These are phyloP conservation scores for Drosophila pseudotakahashii DNA, from an alignment of 2,888 invertebrate species.

Conservation along the genomic window DNA sequence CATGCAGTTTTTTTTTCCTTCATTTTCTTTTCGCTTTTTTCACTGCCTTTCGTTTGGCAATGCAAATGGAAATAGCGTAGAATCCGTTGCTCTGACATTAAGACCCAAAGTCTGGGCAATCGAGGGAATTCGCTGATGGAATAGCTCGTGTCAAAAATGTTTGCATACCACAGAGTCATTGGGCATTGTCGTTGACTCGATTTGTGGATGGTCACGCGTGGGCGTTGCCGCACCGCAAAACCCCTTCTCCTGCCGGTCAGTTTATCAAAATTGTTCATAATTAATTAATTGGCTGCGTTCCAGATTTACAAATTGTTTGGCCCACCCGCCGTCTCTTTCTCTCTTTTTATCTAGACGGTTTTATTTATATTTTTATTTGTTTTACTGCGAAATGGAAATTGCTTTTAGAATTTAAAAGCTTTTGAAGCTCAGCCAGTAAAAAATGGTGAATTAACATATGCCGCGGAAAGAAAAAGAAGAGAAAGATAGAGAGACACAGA, in stretches of 20 bases:
- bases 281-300: conserved; percentile 84
- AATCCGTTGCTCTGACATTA: conserved; percentile 53
- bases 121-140: conserved; percentile 22
- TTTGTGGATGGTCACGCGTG: conserved; percentile 54
- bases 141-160: conserved; percentile 63
- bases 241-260: conserved; percentile 52
- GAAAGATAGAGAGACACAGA: conserved; percentile 15
- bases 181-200: conserved; percentile 24
- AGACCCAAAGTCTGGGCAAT: conserved; percentile 15
- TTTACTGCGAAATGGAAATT: conserved; percentile 73
- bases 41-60: conserved; percentile 40
- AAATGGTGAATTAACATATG: conserved; percentile 64
- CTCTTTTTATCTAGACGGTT: conserved; percentile 7
- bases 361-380: conserved; percentile 44
- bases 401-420: conserved; percentile 60
- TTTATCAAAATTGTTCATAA: conserved; percentile 81
- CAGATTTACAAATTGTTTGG: conserved; percentile 80
- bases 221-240: conserved; percentile 45
- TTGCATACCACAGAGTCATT: conserved; percentile 53
- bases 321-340: conserved; percentile 22
- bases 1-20: conserved; percentile 59
- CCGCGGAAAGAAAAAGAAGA: conserved; percentile 21
- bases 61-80: conserved; percentile 74
- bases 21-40: conserved; percentile 20
- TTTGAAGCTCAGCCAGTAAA: conserved; percentile 37